Base-by-base conservation (phyloP, 2,113 vertebrate genomes). In the Falcunculus frontatus region DNA sequence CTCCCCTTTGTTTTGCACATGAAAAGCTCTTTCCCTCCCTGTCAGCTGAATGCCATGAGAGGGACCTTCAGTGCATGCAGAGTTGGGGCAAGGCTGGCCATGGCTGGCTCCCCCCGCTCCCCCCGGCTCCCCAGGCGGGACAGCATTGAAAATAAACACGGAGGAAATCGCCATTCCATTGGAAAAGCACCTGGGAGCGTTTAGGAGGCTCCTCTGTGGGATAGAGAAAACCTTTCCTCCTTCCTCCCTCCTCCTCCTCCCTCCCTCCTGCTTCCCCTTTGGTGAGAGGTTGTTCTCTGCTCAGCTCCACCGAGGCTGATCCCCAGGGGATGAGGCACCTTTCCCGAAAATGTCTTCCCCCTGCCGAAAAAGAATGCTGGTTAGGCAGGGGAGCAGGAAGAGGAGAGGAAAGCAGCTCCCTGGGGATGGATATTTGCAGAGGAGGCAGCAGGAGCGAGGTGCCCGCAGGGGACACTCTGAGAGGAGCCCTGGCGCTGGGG, bases 21-120 rank as follows among this genome's bases (percentile, higher is more conserved):
- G 94, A 87, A 94, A 93, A 84, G 93, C 62, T 52, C 65, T 76
- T 81, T 93, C 47, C 75, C 63, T 89, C 79, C n/a, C 91, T 42
- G 23, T 53, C n/a, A 86, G 14, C 52, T 74, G 87, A 94, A 90
- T 80, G 77, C 93, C 72, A 6, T n/a, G 33, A 85, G 75, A 92
- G 67, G 82, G 85, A 68, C 82, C 87, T 81, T 62, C 72, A 53
- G 60, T 23, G 29, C 84, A 44, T 4, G 18, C 76, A 72, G 80
- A 46, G 89, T 3, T 50, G 42, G 79, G 84, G 79, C 32, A 41
- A 57, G 18, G 83, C 91, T 56, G 52, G 33, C 84, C 72, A 23
- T 14, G 9, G 3, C 55, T 10, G n/a, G 44, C 11, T 18, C 47
- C 79, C 76, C 62, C 32, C 16, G 33, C 23, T 29, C 13, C 63